Conservation (phyloP, 2,888 invertebrate species). For the Lasioglossum villosulum region DNA sequence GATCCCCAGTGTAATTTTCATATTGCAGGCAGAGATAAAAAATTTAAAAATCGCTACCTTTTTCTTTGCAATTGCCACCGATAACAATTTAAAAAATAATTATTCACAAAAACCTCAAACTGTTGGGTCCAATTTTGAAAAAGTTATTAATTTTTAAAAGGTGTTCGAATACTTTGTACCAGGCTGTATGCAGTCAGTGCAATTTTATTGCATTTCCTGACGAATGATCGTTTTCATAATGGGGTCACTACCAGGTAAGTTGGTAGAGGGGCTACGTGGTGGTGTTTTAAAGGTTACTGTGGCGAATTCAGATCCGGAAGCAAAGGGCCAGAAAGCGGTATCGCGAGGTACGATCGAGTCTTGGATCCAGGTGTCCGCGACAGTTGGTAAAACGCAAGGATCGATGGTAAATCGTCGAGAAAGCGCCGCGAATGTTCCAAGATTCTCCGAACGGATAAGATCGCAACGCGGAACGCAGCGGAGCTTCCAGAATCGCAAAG, state of each 20-base stretch:
- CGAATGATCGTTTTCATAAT: neutral
- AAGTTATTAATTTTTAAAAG: no score
- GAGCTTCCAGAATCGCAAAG: slow-evolving; percentile 52
- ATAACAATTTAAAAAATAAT: no score
- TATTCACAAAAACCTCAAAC: no score
- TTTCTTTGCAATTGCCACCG: no score
- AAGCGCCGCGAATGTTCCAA: slow-evolving; percentile 37
- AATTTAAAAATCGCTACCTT: no score
- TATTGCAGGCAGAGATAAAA: no score
- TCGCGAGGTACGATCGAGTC: neutral
- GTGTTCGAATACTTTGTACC: no score
- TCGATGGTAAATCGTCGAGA: slow-evolving; percentile 36
- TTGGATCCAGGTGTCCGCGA: slow-evolving; percentile 21
- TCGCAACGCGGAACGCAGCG: slow-evolving; percentile 48
- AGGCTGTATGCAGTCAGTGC: no score
- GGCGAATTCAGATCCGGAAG: neutral
- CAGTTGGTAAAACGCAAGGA: slow-evolving; percentile 3
- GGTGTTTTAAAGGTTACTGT: neutral
- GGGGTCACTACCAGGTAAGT: no score
- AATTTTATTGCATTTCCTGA: neutral
- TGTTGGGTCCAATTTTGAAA: no score
- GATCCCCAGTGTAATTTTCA: no score
- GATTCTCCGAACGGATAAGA: slow-evolving; percentile 59
- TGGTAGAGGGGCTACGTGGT: no score
- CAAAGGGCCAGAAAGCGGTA: neutral